Conservation (phyloP, 2,888 invertebrate species). For the Zygogramma bicolorata region DNA sequence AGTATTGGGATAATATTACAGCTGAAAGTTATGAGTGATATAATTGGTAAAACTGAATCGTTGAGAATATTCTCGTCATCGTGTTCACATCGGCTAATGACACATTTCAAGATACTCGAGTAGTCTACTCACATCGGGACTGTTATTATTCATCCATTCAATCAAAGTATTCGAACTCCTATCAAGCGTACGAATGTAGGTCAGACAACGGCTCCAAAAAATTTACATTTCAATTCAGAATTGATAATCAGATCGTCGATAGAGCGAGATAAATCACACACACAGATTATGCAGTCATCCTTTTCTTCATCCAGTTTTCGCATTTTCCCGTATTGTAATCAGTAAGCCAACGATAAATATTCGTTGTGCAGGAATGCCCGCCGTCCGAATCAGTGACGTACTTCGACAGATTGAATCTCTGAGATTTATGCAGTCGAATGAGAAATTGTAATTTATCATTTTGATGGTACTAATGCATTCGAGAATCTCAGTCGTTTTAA, state of each 20-base stretch:
- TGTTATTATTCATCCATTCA: background rate
- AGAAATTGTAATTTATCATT: no score
- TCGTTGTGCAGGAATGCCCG: constrained; percentile 34
- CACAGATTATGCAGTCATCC: constrained; percentile 37
- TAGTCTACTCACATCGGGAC: no score
- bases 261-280: constrained; percentile 34
- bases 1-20: no score
- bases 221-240: constrained; percentile 29
- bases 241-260: constrained; percentile 36
- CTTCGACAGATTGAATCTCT: background rate
- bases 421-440: background rate
- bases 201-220: constrained; percentile 14
- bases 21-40: no score
- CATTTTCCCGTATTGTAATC: constrained; percentile 36
- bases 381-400: constrained; percentile 8
- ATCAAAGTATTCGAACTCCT: background rate
- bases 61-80: no score
- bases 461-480: no score
- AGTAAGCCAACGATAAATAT: constrained; percentile 37
- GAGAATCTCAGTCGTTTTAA: no score
- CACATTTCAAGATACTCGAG: no score
- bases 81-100: no score
- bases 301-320: constrained; percentile 37
- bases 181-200: background rate
- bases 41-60: no score